Evolutionary conservation across 1,140 invertebrate genomes (phyloP).

Genomic region (Plectus sambesii): DNA sequence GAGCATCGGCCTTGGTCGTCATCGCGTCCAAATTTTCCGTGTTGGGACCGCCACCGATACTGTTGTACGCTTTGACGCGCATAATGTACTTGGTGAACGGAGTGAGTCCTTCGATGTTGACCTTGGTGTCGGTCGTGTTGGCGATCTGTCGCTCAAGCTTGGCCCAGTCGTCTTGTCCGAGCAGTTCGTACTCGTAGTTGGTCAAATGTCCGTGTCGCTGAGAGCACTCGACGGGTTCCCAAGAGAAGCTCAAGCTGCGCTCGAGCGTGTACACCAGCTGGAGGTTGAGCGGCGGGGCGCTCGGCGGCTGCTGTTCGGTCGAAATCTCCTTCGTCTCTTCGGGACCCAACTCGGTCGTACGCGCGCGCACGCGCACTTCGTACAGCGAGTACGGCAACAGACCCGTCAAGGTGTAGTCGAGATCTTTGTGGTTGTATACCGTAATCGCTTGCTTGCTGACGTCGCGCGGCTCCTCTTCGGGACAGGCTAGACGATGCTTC

Average conservation of each 20-base stretch:
- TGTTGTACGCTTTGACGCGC: conserved; percentile 40
- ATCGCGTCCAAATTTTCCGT: conserved; percentile 46
- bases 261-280: conserved; percentile 42
- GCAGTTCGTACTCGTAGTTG: conserved; percentile 44
- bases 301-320: conserved; percentile 42
- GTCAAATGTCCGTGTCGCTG: conserved; percentile 41
- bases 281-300: conserved; percentile 41
- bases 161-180: conserved; percentile 45
- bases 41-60: conserved; percentile 41
- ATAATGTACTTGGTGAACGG: conserved; percentile 42
- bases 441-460: conserved; percentile 45
- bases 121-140: conserved; percentile 37
- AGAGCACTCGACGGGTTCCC: conserved; percentile 45
- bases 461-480: conserved; percentile 43
- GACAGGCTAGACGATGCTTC: conserved; percentile 42
- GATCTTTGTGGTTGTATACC: conserved; percentile 45
- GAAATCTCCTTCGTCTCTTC: conserved; percentile 43
- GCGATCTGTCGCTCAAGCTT: conserved; percentile 45
- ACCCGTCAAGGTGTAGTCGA: conserved; percentile 43
- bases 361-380: conserved; percentile 35
- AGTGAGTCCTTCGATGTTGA: conserved; percentile 45
- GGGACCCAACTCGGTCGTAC: conserved; percentile 44
- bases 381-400: conserved; percentile 44
- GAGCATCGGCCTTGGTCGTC: conserved; percentile 44
- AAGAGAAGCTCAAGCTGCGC: conserved; percentile 41